phyloP scores from a whole-genome alignment of 2,797 vertebrate species.

The Melanotaenia nigrans region DNA sequence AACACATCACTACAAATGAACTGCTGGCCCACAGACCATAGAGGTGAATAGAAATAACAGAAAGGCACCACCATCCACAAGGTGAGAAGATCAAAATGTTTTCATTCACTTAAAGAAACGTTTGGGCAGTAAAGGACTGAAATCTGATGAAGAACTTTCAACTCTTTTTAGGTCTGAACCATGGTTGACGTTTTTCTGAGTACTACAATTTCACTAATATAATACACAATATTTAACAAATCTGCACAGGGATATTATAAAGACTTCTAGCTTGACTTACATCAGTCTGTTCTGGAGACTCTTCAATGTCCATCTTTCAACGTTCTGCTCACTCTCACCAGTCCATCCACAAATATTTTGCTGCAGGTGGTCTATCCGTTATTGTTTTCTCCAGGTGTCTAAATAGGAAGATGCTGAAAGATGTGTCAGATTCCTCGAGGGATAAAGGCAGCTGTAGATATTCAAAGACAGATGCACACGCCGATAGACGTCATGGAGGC shows the following conservation, averaged over 20 bases:
- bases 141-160: too few species aligned
- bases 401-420: constrained; percentile 66
- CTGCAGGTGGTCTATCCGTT: constrained; percentile 62
- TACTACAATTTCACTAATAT: too few species aligned
- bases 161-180: too few species aligned
- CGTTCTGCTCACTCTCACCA: neutral
- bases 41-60: too few species aligned
- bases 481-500: constrained; percentile 28
- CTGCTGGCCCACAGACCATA: too few species aligned
- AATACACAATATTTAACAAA: too few species aligned
- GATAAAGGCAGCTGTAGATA: constrained; percentile 28
- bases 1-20: too few species aligned
- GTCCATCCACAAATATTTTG: constrained; percentile 22
- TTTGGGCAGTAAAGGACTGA: too few species aligned
- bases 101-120: too few species aligned
- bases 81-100: too few species aligned
- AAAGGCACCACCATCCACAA: too few species aligned
- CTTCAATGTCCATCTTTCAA: constrained; percentile 16
- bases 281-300: neutral
- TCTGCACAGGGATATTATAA: neutral
- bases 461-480: constrained; percentile 21
- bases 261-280: neutral
- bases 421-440: constrained; percentile 40
- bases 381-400: constrained; percentile 58
- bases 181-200: too few species aligned